Evolutionary conservation across 2,797 vertebrate species (phyloP), one percentile per base, ranked within the genome.

Genomic region (Pelobates cultripes): DNA sequence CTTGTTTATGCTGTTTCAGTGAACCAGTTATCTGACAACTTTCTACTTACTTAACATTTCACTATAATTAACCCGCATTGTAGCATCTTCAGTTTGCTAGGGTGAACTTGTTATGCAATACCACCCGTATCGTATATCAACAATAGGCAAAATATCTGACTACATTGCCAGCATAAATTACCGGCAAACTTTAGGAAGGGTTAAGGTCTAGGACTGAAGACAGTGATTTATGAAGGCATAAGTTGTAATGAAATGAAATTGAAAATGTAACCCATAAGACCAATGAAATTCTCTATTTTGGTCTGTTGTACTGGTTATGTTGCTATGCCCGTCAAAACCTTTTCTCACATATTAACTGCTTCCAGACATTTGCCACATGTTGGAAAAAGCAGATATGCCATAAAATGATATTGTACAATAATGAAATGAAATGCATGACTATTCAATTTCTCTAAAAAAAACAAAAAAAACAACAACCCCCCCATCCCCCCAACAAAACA

Each of bases 381-480:
- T 67, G 51, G 67, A 43, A 70, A 43, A 44, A 44, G 43, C 68
- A 45, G 42, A 70, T 43, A 44, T n/a, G 15, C 3, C 9, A 61
- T 61, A 61, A 61, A 61, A 61, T 61, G 15, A 61, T 61, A 61
- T 61, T 64, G 61, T 64, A 64, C 61, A 64, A 64, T 40, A 17
- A 28, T 64, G 17, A 64, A 61, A 61, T 61, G 57, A 5, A 13
- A 15, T 61, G 15, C 10, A 61, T 28, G 28, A 61, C 14, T 15
- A 14, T n/a, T 61, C 14, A 61, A n/a, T 61, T 13, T 15, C 14
- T 14, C 5, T 3, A 61, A 57, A 12, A 12, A 51, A 28, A 28
- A 51, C 5, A 51, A 51, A 10, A 51, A 51, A 51, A 51, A 51
- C 47, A 51, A 5, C 10, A 51, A 51, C 28, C 28, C 28, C 28